Conservation (phyloP, 2,113 vertebrate genomes). For the Pseudonaja textilis region DNA sequence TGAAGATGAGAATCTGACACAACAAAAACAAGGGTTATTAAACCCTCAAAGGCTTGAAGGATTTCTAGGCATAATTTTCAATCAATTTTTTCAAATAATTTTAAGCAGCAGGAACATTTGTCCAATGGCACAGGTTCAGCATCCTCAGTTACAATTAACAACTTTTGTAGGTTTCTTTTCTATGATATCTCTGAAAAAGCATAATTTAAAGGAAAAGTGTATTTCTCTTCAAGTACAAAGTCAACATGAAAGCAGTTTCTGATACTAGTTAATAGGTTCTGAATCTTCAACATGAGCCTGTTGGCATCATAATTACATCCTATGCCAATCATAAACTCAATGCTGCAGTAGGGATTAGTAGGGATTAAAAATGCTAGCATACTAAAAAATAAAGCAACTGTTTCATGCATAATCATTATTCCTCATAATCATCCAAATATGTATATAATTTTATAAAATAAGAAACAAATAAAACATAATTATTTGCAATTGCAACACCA, state of each 20-base stretch:
- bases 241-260: background rate
- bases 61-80: slow-evolving; percentile 51
- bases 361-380: too few relatives aligned
- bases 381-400: too few relatives aligned
- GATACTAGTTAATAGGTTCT: background rate
- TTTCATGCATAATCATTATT: too few relatives aligned
- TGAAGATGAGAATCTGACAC: slow-evolving; percentile 34
- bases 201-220: background rate
- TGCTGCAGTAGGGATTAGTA: too few relatives aligned
- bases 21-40: slow-evolving; percentile 39
- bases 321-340: background rate
- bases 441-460: too few relatives aligned
- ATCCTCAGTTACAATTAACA: slow-evolving; percentile 52
- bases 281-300: background rate
- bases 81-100: slow-evolving; percentile 53
- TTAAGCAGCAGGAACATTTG: slow-evolving; percentile 46
- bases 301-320: background rate
- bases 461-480: too few relatives aligned
- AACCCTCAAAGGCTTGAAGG: slow-evolving; percentile 40
- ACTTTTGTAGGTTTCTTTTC: slow-evolving; percentile 26
- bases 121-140: slow-evolving; percentile 43
- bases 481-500: too few relatives aligned
- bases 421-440: too few relatives aligned
- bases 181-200: background rate
- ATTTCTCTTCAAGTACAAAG: background rate